Evolutionary conservation across 2,113 vertebrate species (phyloP).

Genomic region (Trematocara marginatum): DNA sequence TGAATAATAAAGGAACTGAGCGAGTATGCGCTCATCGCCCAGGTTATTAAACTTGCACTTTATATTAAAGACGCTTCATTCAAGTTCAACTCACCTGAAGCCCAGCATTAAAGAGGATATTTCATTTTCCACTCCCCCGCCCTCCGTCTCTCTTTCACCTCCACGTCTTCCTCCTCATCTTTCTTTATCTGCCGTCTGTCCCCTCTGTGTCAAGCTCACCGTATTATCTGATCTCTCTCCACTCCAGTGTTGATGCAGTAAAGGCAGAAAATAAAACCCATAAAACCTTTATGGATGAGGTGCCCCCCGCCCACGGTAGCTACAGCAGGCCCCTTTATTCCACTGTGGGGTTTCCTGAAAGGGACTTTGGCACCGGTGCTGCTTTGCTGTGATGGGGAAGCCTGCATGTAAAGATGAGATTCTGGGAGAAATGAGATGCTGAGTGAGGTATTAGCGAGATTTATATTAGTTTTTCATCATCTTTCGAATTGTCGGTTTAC

Average conservation of each 20-base stretch:
- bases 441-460: background rate
- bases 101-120: background rate
- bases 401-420: background rate
- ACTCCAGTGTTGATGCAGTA: constrained; percentile 19
- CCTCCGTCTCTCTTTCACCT: background rate
- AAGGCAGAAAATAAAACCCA: constrained; percentile 21
- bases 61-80: background rate
- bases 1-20: background rate
- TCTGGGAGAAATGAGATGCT: background rate
- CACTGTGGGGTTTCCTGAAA: background rate
- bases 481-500: background rate
- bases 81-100: background rate
- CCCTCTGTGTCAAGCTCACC: background rate
- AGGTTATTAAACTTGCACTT: background rate
- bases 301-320: background rate
- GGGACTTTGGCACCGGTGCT: background rate
- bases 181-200: background rate
- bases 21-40: background rate
- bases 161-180: background rate
- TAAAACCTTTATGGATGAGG: constrained; percentile 1
- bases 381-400: background rate
- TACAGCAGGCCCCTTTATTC: background rate
- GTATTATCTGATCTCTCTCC: constrained; percentile 28
- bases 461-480: background rate
- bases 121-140: background rate